A percentile compares a stretch with the other conserved stretches of the same genome.
phyloP scores from a whole-genome alignment of 2,797 vertebrate species.

The Melanotaenia nigrans region DNA sequence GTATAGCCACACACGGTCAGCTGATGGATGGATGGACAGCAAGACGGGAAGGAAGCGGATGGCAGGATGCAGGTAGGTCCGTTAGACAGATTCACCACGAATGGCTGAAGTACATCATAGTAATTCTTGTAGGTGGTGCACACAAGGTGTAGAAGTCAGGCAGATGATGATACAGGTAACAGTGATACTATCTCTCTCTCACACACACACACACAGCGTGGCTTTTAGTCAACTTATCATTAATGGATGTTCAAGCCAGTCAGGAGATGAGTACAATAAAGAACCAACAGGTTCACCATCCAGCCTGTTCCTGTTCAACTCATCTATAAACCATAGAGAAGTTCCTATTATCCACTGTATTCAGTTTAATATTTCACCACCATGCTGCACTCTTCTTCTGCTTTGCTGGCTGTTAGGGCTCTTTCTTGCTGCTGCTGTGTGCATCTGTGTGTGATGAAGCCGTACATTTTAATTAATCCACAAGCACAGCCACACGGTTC shows the following conservation, averaged over 20 bases:
- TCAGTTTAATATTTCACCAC: slow-evolving; percentile 63
- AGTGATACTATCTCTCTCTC: neutral
- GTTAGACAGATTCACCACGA: slow-evolving; percentile 21
- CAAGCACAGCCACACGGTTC: slow-evolving; percentile 14
- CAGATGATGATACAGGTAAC: slow-evolving; percentile 3
- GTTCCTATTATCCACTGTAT: slow-evolving; percentile 48
- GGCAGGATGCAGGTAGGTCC: slow-evolving; percentile 15
- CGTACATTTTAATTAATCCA: slow-evolving; percentile 44
- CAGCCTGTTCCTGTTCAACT: slow-evolving; percentile 27
- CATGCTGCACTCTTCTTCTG: slow-evolving; percentile 1
- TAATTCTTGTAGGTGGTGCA: neutral
- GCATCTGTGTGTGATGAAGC: slow-evolving; percentile 9
- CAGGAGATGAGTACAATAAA: slow-evolving; percentile 16
- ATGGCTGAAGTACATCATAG: slow-evolving; percentile 9
- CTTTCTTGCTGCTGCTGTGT: neutral
- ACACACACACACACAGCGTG: neutral
- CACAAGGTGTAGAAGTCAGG: neutral
- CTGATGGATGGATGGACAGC: slow-evolving; percentile 53
- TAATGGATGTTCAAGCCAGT: slow-evolving; percentile 39
- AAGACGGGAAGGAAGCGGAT: slow-evolving; percentile 14
- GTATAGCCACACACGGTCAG: slow-evolving; percentile 41
- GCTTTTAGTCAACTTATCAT: slow-evolving; percentile 30
- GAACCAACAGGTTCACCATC: slow-evolving; percentile 38
- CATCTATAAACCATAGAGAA: slow-evolving; percentile 59
- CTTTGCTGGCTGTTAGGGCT: slow-evolving; percentile 20